phyloP scores from a whole-genome alignment of 2,888 invertebrate genomes.

The Meliscaeva auricollis region DNA sequence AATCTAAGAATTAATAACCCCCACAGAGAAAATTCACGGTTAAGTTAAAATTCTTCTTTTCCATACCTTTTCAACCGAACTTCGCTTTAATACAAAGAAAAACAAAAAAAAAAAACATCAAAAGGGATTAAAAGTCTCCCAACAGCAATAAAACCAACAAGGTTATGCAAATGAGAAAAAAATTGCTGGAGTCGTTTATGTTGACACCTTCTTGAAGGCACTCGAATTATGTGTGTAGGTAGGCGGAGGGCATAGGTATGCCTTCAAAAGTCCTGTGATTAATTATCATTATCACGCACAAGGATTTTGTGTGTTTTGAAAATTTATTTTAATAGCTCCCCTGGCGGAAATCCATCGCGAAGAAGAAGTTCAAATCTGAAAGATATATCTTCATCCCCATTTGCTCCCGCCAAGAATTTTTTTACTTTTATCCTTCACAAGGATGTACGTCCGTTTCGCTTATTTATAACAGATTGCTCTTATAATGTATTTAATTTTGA shows the following conservation, averaged over 20 bases:
- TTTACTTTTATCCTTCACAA: slow-evolving; percentile 14
- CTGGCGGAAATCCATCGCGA: slow-evolving; percentile 61
- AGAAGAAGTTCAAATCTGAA: slow-evolving; percentile 56
- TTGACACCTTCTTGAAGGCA: slow-evolving; percentile 76
- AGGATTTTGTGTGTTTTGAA: slow-evolving; percentile 64
- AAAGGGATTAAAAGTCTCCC: slow-evolving; percentile 74
- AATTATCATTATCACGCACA: slow-evolving; percentile 72
- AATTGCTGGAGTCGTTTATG: slow-evolving; percentile 77
- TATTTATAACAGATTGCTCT: slow-evolving; percentile 14
- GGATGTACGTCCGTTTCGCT: not conserved
- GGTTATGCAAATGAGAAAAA: slow-evolving; percentile 78
- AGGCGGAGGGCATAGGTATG: not conserved
- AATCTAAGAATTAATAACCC: not conserved
- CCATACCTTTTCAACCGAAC: not conserved
- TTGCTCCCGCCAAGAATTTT: not conserved
- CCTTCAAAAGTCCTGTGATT: slow-evolving; percentile 59
- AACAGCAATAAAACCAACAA: slow-evolving; percentile 73
- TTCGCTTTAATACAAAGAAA: slow-evolving; percentile 12
- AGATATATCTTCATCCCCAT: slow-evolving; percentile 53
- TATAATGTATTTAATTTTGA: slow-evolving; percentile 55
- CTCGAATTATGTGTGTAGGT: not conserved
- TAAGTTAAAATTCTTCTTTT: not conserved
- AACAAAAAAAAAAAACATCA: slow-evolving; percentile 48
- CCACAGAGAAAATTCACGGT: not conserved
- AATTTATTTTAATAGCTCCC: slow-evolving; percentile 76